phyloP scores from a whole-genome alignment of 23 tunicate species.

The Diplosoma virens region DNA sequence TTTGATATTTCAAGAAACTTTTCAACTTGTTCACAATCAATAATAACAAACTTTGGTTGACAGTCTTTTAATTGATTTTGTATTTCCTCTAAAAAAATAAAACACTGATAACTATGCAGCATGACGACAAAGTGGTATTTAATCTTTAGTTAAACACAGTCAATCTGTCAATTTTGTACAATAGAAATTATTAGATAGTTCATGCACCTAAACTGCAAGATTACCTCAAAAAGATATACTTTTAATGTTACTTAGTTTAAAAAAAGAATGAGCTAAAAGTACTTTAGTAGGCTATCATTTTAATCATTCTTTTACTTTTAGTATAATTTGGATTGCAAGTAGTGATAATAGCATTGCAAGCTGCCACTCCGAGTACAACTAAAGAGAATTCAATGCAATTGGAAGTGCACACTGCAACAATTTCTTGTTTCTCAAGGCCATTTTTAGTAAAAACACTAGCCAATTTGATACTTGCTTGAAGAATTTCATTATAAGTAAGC shows the following conservation, averaged over 20 bases:
- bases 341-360: slow-evolving; percentile 51
- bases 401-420: slow-evolving; percentile 42
- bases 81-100: slow-evolving; percentile 45
- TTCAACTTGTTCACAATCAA: slow-evolving; percentile 32
- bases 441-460: slow-evolving; percentile 48
- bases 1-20: slow-evolving; percentile 31
- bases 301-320: slow-evolving; percentile 16
- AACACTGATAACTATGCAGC: no score
- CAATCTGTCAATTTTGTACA: no score
- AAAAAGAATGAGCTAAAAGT: no score
- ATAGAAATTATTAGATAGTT: no score
- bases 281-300: no score
- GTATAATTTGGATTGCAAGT: slow-evolving; percentile 59
- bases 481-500: slow-evolving; percentile 41
- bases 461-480: slow-evolving; percentile 8
- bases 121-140: no score
- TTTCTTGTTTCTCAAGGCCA: slow-evolving; percentile 48
- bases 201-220: no score
- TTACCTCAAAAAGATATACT: no score
- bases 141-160: no score
- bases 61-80: slow-evolving; percentile 38
- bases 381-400: slow-evolving; percentile 49
- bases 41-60: slow-evolving; percentile 39
- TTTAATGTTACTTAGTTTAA: no score
- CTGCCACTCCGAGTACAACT: slow-evolving; percentile 44